Base-by-base conservation (phyloP, 2,797 vertebrate genomes). In the Hypotaenidia philippensis region DNA sequence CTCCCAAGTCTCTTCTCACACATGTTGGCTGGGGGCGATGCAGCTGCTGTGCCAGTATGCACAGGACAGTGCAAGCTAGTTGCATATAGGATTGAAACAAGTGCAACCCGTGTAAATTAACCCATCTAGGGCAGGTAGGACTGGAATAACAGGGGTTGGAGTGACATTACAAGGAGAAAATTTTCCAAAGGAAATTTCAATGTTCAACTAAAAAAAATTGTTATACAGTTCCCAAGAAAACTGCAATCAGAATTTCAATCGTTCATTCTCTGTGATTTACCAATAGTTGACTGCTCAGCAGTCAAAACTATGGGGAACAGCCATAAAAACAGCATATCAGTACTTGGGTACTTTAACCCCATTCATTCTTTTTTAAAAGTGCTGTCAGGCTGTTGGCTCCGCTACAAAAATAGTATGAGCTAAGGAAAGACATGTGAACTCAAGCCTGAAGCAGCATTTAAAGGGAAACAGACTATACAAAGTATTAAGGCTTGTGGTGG, bases 381-480 rank as follows among this genome's bases (percentile, higher is more conserved):
- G 59, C 82, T 96, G 94, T 92, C 90, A 97, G 72, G 55, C 92
- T 90, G 40, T 93, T 97, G 96, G 91, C 90, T 94, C 40, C 90
- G 47, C 60, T 93, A 97, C 92, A 97, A 89, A 85, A 96, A 83
- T 87, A 84, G 72, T 71, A 45, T 96, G 63, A 97, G 66, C 91
- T 97, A 95, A 75, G 79, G 86, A 96, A 89, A 96, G 87, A 96
- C 82, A 90, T 81, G 93, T 95, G 91, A 97, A 97, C 38, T 97
- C 69, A 95, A 97, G 82, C 84, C 65, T 90, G 93, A 91, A 96
- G 80, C 83, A 88, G 55, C 87, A 92, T 96, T 92, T 95, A 95
- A 96, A 96, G 96, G 86, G 82, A 97, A 97, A 84, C 81, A 89
- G 79, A 76, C 84, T 92, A 83, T 50, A 56, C 45, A 94, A 52